Conservation (phyloP, 2,888 invertebrate genomes). For the Aporophyla lueneburgensis region DNA sequence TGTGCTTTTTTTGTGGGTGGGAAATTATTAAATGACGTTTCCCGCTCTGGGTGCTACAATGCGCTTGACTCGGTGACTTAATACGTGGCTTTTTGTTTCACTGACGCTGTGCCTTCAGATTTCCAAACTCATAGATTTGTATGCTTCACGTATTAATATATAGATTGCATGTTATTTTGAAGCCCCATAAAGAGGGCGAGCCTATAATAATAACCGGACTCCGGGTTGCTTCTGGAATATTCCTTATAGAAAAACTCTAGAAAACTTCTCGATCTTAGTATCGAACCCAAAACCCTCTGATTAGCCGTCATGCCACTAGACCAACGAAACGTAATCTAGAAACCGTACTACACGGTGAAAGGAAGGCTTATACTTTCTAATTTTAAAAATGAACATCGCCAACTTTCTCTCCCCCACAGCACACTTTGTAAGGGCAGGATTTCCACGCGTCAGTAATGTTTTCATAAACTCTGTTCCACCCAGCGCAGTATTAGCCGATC, state of each 20-base stretch:
- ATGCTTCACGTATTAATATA: no score
- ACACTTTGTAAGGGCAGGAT: slow-evolving; percentile 38
- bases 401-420: not conserved
- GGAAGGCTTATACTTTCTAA: not conserved
- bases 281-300: not conserved
- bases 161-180: no score
- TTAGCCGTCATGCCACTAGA: not conserved
- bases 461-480: slow-evolving; percentile 42
- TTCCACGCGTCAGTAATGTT: slow-evolving; percentile 43
- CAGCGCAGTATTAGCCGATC: slow-evolving; percentile 52
- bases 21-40: no score
- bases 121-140: not conserved
- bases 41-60: no score
- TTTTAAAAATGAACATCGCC: slow-evolving; percentile 2
- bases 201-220: not conserved
- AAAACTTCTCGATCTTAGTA: not conserved
- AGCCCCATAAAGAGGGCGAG: no score
- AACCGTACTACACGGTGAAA: not conserved
- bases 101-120: not conserved
- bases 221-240: not conserved
- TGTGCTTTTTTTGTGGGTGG: no score
- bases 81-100: not conserved
- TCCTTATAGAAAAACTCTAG: not conserved
- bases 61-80: not conserved
- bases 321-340: not conserved